A percentile compares a stretch with the other conserved stretches of the same genome.
Conservation (phyloP, 2,888 invertebrate genomes). For the Drosophila recens region DNA sequence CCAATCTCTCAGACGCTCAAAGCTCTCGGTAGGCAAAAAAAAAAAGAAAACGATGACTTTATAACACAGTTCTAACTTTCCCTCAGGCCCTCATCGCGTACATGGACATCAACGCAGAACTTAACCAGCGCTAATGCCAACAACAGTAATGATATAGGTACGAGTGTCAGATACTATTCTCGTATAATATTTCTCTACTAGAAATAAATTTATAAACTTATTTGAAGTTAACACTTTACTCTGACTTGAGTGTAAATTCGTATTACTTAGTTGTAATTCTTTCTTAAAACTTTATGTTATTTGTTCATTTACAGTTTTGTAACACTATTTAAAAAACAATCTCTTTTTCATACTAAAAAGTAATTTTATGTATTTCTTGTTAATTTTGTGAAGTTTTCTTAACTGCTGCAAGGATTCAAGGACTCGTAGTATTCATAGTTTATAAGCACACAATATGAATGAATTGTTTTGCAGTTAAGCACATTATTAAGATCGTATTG, state of each 20-base stretch:
- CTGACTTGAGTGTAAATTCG: neutral
- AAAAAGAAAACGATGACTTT: neutral
- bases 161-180: neutral
- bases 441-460: neutral
- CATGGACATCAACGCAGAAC: slow-evolving; percentile 92
- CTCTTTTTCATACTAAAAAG: slow-evolving; percentile 3
- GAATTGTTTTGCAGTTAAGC: neutral
- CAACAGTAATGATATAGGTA: slow-evolving; percentile 84
- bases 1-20: slow-evolving; percentile 90
- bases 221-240: slow-evolving; percentile 4
- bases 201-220: neutral
- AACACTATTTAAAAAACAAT: neutral
- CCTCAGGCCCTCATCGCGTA: slow-evolving; percentile 86
- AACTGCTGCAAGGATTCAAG: no score
- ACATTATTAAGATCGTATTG: neutral
- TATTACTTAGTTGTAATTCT: neutral
- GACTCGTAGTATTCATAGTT: neutral
- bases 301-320: neutral
- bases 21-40: slow-evolving; percentile 86
- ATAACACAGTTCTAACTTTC: neutral
- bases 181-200: neutral
- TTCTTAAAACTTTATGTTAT: neutral
- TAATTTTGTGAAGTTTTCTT: slow-evolving; percentile 2
- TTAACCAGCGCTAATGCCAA: slow-evolving; percentile 84
- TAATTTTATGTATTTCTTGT: neutral